Evolutionary conservation across 2,113 vertebrate genomes (phyloP).

Genomic region (Tragelaphus buxtoni): DNA sequence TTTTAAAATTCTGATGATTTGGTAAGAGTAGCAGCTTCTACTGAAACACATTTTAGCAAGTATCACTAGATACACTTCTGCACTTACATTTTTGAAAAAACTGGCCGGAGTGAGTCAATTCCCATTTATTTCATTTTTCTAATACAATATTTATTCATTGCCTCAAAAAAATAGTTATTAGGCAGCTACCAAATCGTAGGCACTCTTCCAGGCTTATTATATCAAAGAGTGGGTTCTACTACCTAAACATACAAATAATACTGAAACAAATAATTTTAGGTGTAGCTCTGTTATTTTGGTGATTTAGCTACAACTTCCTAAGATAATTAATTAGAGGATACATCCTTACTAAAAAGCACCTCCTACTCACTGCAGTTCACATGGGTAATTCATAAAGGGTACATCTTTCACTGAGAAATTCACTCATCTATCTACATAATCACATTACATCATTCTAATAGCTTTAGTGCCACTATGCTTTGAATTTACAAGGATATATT

Average conservation of each 20-base stretch:
- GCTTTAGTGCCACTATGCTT: background rate
- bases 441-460: background rate
- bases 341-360: background rate
- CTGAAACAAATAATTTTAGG: background rate
- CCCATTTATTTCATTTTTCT: background rate
- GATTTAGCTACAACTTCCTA: background rate
- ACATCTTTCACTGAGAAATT: background rate
- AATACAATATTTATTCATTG: background rate
- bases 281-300: background rate
- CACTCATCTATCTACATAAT: background rate
- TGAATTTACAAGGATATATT: background rate
- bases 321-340: background rate
- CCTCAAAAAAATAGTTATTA: constrained; percentile 9
- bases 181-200: background rate
- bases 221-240: background rate
- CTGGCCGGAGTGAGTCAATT: background rate
- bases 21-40: background rate
- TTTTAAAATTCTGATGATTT: background rate
- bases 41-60: background rate
- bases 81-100: background rate
- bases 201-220: background rate
- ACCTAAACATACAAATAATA: background rate
- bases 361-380: background rate
- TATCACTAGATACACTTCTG: background rate
- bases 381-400: background rate